Conservation (phyloP, 2,797 vertebrate species). For the Melanogrammus aeglefinus region DNA sequence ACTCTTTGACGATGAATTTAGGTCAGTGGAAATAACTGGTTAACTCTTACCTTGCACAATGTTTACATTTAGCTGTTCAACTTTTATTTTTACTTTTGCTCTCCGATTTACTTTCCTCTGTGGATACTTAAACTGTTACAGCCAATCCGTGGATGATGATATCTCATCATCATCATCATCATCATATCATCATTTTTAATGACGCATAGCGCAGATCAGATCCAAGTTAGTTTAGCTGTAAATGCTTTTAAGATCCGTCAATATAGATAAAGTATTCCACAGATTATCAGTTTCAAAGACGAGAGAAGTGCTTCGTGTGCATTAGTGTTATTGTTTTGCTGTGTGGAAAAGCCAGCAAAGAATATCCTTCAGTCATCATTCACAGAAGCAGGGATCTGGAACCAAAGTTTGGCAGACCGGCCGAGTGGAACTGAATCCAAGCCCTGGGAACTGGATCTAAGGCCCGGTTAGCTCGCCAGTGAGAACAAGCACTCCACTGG, state of each 20-base stretch:
- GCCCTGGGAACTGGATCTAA: neutral
- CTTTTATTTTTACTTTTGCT: neutral
- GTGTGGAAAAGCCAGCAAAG: too few species aligned
- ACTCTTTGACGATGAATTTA: neutral
- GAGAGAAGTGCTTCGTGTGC: constrained; percentile 11
- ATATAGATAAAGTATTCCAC: constrained; percentile 7
- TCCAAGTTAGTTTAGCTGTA: neutral
- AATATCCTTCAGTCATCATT: neutral
- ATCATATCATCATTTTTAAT: neutral
- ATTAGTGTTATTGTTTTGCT: too few species aligned
- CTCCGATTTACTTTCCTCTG: neutral
- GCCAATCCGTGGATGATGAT: neutral
- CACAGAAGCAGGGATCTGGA: constrained; percentile 25
- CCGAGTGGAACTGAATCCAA: neutral
- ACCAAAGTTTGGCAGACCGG: constrained; percentile 8
- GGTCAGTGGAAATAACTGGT: constrained; percentile 12
- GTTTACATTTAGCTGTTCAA: constrained; percentile 43
- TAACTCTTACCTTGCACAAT: constrained; percentile 44
- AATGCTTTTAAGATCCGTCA: constrained; percentile 1
- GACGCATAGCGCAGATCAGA: neutral
- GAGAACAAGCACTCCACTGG: constrained; percentile 35
- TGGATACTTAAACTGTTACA: neutral
- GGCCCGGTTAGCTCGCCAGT: neutral
- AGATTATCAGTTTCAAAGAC: neutral
- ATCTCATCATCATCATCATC: too few species aligned